Evolutionary conservation across 2,888 invertebrate species (phyloP), one percentile per base, ranked within the genome.

Genomic region (Pyrgus malvae): DNA sequence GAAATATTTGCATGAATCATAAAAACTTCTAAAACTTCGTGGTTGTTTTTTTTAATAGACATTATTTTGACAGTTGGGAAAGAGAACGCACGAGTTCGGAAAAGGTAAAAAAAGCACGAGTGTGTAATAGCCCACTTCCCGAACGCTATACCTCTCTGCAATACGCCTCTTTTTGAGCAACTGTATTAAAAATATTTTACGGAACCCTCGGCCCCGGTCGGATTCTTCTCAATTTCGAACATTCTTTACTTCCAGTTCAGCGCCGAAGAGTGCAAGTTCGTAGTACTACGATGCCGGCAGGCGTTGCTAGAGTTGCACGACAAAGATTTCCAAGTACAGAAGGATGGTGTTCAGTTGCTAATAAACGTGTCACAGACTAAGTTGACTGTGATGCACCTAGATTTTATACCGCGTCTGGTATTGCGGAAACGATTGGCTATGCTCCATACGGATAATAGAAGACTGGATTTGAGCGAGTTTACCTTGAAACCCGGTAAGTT

Each of bases 271-370:
- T 89, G 89, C 68, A 83, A 73, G 38, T 87, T 88, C 61, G 62
- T 88, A 0, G 80, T 84, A 0, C 62, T 80, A 1, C 66, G 80
- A 2, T 61, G 69, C 25, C 68, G 73, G 0, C 31, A 60, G 0
- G 83, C 84, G 0, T 61, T 89, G 0, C 35, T 74, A 0, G 63
- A 63, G 0, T 63, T 89, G 4, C 89, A 88, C 65, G 76, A 76
- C 9, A 58, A 70, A 0, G 77, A 78, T 0, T 82, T 87, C 57
- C 45, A 60, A 0, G 61, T 81, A 0, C 74, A 67, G 19, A 73
- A 67, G 19, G 72, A 71, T 0, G 72, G 71, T 0, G 69, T 74
- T 0, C 74, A 76, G 7, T 40, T 88, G 5, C 53, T 35, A 0
- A 16, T 88, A 0, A 65, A 68, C 0, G 72, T 88, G 55, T 62